Percentiles rank a stretch among this genome's conserved stretches.
Conservation (phyloP, 2,113 vertebrate species). For the Psilopsiagon aurifrons region DNA sequence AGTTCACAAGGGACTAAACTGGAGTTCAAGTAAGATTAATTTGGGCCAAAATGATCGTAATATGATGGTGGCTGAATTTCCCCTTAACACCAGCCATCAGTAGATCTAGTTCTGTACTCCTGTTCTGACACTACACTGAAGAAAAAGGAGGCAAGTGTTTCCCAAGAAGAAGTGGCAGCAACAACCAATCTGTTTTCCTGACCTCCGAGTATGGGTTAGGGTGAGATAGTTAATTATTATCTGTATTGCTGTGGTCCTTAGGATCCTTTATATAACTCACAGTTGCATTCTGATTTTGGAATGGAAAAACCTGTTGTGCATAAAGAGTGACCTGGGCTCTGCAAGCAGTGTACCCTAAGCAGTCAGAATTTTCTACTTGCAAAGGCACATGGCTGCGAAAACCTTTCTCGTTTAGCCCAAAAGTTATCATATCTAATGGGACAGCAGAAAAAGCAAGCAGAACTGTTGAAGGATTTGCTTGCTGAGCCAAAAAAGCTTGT, state of each 20-base stretch:
- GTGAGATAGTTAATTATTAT: neutral
- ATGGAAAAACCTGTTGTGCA: neutral
- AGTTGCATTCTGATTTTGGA: neutral
- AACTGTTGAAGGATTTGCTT: constrained; percentile 47
- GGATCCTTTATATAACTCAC: neutral
- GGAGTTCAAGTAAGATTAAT: neutral
- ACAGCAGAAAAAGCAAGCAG: neutral
- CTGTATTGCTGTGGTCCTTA: neutral
- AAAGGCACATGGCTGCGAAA: neutral
- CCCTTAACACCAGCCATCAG: neutral
- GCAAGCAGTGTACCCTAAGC: neutral
- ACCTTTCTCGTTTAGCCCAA: neutral
- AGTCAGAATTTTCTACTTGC: neutral
- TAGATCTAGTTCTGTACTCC: neutral
- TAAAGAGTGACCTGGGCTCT: neutral
- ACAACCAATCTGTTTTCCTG: neutral
- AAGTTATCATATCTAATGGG: neutral
- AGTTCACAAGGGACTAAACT: neutral
- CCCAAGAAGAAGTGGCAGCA: neutral
- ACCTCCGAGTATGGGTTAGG: neutral
- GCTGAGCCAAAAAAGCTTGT: neutral
- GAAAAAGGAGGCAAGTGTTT: neutral
- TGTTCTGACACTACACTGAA: neutral
- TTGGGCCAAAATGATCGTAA: neutral
- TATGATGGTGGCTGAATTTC: neutral